phyloP scores from a whole-genome alignment of 2,888 invertebrate genomes.

The Dryococelus australis region DNA sequence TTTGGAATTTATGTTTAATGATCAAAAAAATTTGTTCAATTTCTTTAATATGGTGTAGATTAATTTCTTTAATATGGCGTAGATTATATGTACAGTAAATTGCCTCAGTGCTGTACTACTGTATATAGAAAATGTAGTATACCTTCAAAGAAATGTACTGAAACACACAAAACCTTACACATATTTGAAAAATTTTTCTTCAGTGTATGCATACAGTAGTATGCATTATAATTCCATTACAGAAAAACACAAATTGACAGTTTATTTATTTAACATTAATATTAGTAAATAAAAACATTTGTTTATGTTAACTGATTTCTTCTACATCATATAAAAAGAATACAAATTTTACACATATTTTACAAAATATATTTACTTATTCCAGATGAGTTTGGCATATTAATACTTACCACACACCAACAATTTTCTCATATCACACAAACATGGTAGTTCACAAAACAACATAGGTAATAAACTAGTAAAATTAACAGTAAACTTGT shows the following conservation, averaged over 20 bases:
- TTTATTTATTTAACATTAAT: not conserved
- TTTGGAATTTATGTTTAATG: not conserved
- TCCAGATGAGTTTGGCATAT: not conserved
- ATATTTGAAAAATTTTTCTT: not conserved
- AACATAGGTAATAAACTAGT: too few relatives aligned
- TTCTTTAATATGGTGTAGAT: not conserved
- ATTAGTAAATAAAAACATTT: conserved; percentile 1
- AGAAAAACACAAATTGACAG: not conserved
- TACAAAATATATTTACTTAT: conserved; percentile 3
- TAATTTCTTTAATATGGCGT: not conserved
- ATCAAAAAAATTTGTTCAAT: not conserved
- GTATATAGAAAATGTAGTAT: not conserved
- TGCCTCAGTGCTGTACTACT: too few relatives aligned
- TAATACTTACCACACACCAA: not conserved
- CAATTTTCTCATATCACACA: not conserved
- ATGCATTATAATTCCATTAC: not conserved
- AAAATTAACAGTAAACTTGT: not conserved
- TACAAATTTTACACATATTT: conserved; percentile 10
- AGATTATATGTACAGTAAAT: not conserved
- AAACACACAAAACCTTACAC: not conserved
- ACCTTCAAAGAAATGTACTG: not conserved
- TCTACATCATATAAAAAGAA: not conserved
- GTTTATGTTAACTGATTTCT: not conserved
- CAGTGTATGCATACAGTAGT: not conserved
- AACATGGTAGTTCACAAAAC: not conserved